These are phyloP conservation scores for Sitta europaea DNA, from an alignment of 2,113 vertebrate genomes.

Conservation along the genomic window DNA sequence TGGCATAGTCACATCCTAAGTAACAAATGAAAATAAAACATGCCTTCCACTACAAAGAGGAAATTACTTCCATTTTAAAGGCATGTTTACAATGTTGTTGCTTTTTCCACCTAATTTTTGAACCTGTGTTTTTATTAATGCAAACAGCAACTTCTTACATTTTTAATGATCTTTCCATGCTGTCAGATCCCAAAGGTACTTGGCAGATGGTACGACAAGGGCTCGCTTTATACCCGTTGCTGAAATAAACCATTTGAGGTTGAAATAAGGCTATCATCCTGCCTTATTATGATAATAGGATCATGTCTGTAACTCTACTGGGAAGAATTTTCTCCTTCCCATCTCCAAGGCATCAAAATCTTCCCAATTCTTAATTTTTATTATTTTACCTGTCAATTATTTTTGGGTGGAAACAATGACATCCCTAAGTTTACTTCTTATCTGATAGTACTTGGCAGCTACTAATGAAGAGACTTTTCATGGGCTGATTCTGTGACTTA, in stretches of 20 bases:
- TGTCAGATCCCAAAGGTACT: constrained; percentile 13
- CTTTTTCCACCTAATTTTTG: constrained; percentile 30
- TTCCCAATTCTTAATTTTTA: background rate
- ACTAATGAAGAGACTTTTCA: background rate
- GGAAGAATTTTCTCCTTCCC: background rate
- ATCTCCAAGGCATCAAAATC: background rate
- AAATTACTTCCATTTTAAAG: constrained; percentile 15
- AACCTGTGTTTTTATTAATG: constrained; percentile 44
- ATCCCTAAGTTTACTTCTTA: background rate
- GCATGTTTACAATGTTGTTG: background rate
- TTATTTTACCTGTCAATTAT: background rate
- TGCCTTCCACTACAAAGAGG: background rate
- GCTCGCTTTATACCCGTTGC: background rate
- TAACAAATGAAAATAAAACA: background rate
- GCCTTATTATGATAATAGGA: background rate
- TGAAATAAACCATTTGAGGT: background rate
- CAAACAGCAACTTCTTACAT: constrained; percentile 42
- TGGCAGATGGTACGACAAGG: constrained; percentile 16
- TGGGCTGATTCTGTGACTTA: background rate
- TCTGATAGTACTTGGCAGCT: background rate
- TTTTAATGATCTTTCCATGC: constrained; percentile 32
- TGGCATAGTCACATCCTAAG: background rate
- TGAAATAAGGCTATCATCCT: background rate
- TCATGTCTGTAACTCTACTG: background rate
- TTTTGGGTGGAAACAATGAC: background rate